These are phyloP conservation scores for Salvelinus fontinalis DNA, from an alignment of 2,113 vertebrate species.

Conservation along the genomic window DNA sequence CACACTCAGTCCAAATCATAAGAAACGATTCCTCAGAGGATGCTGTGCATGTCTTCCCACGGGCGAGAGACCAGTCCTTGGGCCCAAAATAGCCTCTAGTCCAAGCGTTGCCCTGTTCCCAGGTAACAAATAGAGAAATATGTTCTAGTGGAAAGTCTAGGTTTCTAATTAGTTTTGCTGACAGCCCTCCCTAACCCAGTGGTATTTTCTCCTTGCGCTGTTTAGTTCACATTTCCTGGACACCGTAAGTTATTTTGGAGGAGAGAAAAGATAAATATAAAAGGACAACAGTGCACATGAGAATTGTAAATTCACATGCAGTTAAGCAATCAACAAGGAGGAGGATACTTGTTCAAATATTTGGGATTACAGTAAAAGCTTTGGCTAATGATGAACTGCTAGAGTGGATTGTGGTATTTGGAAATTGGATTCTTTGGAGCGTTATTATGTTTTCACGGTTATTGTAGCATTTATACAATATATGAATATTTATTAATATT, in stretches of 20 bases:
- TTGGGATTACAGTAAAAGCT: neutral
- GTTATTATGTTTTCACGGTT: too few relatives aligned
- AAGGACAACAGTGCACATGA: conserved; percentile 28
- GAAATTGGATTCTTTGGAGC: too few relatives aligned
- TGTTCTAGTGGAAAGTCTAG: too few relatives aligned
- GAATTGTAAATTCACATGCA: conserved; percentile 26
- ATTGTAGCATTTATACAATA: too few relatives aligned
- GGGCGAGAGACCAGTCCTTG: neutral
- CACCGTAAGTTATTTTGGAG: conserved; percentile 29
- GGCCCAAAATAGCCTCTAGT: neutral
- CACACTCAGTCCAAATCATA: conserved; percentile 56
- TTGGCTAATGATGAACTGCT: neutral
- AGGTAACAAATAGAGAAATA: neutral
- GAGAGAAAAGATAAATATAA: conserved; percentile 35
- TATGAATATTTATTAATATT: too few relatives aligned
- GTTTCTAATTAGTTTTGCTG: too few relatives aligned
- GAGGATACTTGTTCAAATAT: neutral
- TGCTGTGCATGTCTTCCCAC: conserved; percentile 26
- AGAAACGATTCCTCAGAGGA: conserved; percentile 57
- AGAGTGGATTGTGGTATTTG: too few relatives aligned
- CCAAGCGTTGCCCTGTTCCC: neutral
- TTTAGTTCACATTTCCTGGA: neutral
- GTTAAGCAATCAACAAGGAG: conserved; percentile 27
- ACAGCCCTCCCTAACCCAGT: too few relatives aligned
- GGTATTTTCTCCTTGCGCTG: neutral